Conservation (phyloP, 1,140 invertebrate species). For the Chironomus tepperi region DNA sequence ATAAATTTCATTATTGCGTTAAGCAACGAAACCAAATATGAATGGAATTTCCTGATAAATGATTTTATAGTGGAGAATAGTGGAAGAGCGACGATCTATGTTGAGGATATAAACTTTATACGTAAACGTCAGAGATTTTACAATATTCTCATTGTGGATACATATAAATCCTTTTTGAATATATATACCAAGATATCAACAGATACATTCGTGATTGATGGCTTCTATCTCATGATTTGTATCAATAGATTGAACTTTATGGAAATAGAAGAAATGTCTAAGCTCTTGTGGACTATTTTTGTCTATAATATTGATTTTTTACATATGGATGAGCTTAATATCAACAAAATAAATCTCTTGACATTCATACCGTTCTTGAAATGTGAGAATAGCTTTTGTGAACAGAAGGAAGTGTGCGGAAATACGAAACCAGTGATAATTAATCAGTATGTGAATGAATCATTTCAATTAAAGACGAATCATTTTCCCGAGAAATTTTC, state of each 20-base stretch:
- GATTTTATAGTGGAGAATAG: not conserved
- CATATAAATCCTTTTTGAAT: not conserved
- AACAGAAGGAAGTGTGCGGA: not conserved
- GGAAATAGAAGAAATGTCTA: not conserved
- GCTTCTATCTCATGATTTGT: not conserved
- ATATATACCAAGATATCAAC: not conserved
- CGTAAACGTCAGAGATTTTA: not conserved
- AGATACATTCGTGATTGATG: constrained; percentile 17
- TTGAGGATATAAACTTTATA: not conserved
- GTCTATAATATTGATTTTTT: not conserved
- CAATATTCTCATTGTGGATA: not conserved
- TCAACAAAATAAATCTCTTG: not conserved
- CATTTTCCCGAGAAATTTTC: not conserved
- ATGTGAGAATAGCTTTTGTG: not conserved
- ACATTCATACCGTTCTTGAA: not conserved
- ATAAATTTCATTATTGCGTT: constrained; percentile 1
- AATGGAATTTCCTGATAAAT: constrained; percentile 1
- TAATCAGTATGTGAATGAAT: not conserved
- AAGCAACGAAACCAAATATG: not conserved
- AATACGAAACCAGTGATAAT: not conserved
- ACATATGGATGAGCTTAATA: not conserved
- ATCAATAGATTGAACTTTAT: not conserved
- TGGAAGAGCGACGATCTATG: not conserved
- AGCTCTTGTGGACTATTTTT: not conserved
- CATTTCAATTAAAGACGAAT: not conserved